These are phyloP conservation scores for Pandion haliaetus DNA, from an alignment of 2,113 vertebrate genomes.

Conservation along the genomic window DNA sequence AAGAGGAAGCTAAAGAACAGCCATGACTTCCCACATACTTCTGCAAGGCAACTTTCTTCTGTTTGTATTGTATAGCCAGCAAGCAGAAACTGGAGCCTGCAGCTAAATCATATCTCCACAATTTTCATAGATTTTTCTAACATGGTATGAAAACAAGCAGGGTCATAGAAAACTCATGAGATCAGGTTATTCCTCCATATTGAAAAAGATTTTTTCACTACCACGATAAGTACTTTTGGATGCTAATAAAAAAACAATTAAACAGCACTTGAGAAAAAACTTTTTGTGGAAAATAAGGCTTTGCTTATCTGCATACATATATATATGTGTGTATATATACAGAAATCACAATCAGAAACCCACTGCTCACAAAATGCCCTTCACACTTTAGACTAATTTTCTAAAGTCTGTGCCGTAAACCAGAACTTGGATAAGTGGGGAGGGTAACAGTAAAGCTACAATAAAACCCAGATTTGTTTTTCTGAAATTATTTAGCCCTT, in stretches of 20 bases:
- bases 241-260: background rate
- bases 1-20: slow-evolving; percentile 29
- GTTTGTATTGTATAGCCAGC: background rate
- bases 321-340: too few relatives aligned
- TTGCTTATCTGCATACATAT: background rate
- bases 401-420: background rate
- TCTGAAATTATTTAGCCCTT: background rate
- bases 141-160: background rate
- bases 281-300: background rate
- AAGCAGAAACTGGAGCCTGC: background rate
- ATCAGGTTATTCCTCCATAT: background rate
- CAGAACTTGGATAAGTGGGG: background rate
- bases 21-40: background rate
- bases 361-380: background rate
- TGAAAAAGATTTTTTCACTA: background rate
- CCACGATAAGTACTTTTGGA: background rate
- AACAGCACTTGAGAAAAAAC: background rate
- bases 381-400: background rate
- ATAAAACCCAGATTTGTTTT: background rate
- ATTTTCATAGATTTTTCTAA: background rate
- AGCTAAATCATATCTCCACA: background rate
- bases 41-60: background rate
- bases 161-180: background rate
- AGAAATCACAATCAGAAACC: background rate
- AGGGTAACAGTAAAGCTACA: background rate